phyloP scores from a whole-genome alignment of 2,888 invertebrate species.

The Dynastes hyllus region DNA sequence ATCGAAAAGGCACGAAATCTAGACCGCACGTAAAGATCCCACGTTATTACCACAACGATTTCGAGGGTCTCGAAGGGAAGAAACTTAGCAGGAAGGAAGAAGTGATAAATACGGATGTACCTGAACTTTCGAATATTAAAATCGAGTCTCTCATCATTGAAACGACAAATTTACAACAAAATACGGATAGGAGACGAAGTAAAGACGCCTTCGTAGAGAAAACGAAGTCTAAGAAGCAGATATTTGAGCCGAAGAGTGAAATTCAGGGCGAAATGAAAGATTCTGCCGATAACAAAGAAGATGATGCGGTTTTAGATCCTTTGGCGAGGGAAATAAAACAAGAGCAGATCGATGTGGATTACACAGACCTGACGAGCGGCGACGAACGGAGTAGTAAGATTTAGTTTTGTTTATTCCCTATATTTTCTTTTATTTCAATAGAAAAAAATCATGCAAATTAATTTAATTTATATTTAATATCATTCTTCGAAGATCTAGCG shows the following conservation, averaged over 20 bases:
- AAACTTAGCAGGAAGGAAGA: constrained; percentile 3
- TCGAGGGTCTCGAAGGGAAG: constrained; percentile 55
- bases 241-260: background rate
- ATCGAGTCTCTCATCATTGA: constrained; percentile 65
- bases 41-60: constrained; percentile 66
- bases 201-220: background rate
- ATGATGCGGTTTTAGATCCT: background rate
- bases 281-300: background rate
- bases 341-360: constrained; percentile 30
- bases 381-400: background rate
- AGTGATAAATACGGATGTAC: constrained; percentile 16
- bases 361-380: constrained; percentile 1
- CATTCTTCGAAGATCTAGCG: too few species aligned
- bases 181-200: background rate
- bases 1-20: constrained; percentile 68
- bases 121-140: constrained; percentile 63
- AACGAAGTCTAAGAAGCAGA: constrained; percentile 1
- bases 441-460: too few species aligned
- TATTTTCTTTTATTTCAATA: too few species aligned
- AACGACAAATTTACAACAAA: constrained; percentile 57
- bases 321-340: constrained; percentile 21
- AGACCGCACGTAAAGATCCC: constrained; percentile 69
- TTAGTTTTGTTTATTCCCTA: background rate
- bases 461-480: too few species aligned
- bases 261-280: background rate